Evolutionary conservation across 2,113 vertebrate genomes (phyloP), one percentile per base, ranked within the genome.

Genomic region (Myxocyprinus asiaticus): DNA sequence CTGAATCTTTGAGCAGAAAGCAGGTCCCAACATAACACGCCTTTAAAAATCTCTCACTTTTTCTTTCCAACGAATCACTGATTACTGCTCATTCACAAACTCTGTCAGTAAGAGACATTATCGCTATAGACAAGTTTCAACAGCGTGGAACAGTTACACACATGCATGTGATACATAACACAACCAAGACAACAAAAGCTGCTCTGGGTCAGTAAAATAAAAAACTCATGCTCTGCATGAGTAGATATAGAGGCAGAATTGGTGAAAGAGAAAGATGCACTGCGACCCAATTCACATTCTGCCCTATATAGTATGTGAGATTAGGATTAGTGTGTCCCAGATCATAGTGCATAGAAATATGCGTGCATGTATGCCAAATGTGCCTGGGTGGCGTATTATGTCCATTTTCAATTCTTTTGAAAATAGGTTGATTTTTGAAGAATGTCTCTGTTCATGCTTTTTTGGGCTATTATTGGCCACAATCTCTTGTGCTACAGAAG

Each of bases 61-160:
- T 74, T 74, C 70, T 62, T 58, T 77, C 76, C 82, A 61, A 59
- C 77, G 69, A 79, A 17, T 66, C 59, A 66, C 17, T 80, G 78
- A 80, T 80, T 80, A 48, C 50, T 65, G 9, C 7, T 74, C 62
- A 79, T 79, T 79, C 77, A 72, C 33, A 65, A 17, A 10, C n/a
- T 62, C 50, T 56, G 77, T 72, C 44, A 65, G 7, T 10, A 44
- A 70, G 77, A 82, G 48, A 72, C 64, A 70, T 72, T 80, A 67
- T 59, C 69, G 65, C 50, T 8, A 17, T 14, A 71, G 68, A 66
- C 69, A 47, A 66, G 62, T 80, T 80, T 73, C 11, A 33, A 65
- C 76, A 73, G 33, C n/a, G 22, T 22, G 63, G 15, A 63, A 11
- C 73, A 4, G 5, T 5, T 70, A 53, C 44, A 58, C 67, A 56